Evolutionary conservation across 2,888 invertebrate genomes (phyloP).

Genomic region (Lamellibrachia satsuma): DNA sequence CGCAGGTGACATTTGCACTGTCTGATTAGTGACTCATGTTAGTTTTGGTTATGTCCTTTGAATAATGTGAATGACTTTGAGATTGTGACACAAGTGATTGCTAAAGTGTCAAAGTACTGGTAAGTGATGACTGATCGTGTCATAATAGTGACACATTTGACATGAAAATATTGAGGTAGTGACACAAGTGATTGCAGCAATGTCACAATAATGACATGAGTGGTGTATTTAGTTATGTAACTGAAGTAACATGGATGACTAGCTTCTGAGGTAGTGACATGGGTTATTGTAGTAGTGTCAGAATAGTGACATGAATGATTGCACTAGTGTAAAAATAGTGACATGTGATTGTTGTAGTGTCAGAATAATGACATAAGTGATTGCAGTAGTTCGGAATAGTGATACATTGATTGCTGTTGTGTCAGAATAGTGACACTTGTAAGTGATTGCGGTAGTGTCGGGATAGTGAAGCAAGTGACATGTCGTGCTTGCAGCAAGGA

Average conservation of each 20-base stretch:
- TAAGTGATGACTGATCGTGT: no score
- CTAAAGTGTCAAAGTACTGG: not conserved
- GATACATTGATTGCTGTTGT: not conserved
- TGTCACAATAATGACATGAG: not conserved
- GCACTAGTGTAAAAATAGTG: not conserved
- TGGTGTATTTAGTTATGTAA: not conserved
- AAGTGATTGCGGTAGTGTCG: not conserved
- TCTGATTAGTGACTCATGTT: no score
- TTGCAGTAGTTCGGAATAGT: not conserved
- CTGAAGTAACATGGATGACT: not conserved
- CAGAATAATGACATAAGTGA: not conserved
- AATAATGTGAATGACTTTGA: not conserved
- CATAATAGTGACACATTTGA: no score
- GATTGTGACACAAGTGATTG: not conserved
- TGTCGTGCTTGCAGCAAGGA: conserved; percentile 52
- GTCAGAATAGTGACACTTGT: not conserved
- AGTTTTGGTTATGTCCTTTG: no score
- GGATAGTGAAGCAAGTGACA: not conserved
- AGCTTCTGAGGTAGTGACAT: not conserved
- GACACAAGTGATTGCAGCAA: not conserved
- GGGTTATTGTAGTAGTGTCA: not conserved
- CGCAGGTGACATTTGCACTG: no score
- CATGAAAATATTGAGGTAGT: not conserved
- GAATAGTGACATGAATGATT: not conserved
- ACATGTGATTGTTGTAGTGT: not conserved